Conservation (phyloP, 2,888 invertebrate genomes). For the Stenurella melanura region DNA sequence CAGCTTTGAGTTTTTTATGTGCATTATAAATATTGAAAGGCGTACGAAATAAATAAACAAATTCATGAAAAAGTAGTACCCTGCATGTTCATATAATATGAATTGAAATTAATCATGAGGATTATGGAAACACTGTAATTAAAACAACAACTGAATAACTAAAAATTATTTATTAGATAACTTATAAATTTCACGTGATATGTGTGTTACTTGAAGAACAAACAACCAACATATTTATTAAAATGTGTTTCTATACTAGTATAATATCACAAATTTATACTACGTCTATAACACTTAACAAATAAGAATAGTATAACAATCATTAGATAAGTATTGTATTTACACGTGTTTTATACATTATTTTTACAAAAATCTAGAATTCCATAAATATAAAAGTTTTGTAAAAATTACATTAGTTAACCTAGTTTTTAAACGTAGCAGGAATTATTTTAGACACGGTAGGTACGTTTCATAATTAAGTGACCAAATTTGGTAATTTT, state of each 20-base stretch:
- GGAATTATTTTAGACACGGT: background rate
- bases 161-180: slow-evolving; percentile 40
- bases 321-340: slow-evolving; percentile 32
- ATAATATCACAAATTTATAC: slow-evolving; percentile 45
- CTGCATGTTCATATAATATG: too few species aligned
- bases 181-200: slow-evolving; percentile 38
- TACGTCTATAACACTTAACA: slow-evolving; percentile 46
- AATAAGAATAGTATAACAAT: slow-evolving; percentile 35
- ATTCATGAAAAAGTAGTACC: too few species aligned
- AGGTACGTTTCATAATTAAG: background rate
- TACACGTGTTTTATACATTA: slow-evolving; percentile 36
- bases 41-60: too few species aligned
- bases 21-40: too few species aligned
- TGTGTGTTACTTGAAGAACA: slow-evolving; percentile 39
- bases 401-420: slow-evolving; percentile 38
- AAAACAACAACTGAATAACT: slow-evolving; percentile 11
- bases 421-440: slow-evolving; percentile 1
- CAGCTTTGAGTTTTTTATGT: too few species aligned
- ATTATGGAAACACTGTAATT: background rate
- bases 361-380: slow-evolving; percentile 42
- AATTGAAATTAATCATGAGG: too few species aligned
- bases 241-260: slow-evolving; percentile 37
- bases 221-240: slow-evolving; percentile 39
- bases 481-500: background rate
- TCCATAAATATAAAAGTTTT: slow-evolving; percentile 39